Percentiles rank a stretch among this genome's conserved stretches.
Evolutionary conservation across 1,140 invertebrate species (phyloP).

Genomic region (Drosophila nasuta): DNA sequence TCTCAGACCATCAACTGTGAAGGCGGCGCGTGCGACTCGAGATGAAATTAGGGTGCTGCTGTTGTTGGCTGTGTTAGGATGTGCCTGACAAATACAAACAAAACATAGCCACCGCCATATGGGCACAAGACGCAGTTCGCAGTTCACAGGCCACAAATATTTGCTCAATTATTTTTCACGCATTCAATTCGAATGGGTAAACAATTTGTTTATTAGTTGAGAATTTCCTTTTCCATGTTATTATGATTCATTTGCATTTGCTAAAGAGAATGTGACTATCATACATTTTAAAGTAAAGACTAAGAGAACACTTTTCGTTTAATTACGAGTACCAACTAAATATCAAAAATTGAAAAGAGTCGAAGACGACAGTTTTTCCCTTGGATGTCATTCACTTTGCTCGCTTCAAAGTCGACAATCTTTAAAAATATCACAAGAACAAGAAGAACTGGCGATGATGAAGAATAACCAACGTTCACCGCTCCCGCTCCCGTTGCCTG

Average conservation of each 20-base stretch:
- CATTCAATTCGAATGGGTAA: slow-evolving; percentile 58
- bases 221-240: neutral
- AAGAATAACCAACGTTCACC: slow-evolving; percentile 63
- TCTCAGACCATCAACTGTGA: slow-evolving; percentile 8
- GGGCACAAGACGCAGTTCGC: slow-evolving; percentile 62
- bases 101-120: slow-evolving; percentile 63
- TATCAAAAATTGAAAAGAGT: slow-evolving; percentile 20
- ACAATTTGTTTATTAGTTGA: slow-evolving; percentile 49
- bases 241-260: slow-evolving; percentile 9
- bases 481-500: slow-evolving; percentile 12
- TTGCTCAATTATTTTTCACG: slow-evolving; percentile 72
- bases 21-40: slow-evolving; percentile 57
- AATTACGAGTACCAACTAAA: slow-evolving; percentile 49
- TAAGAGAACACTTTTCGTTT: slow-evolving; percentile 22
- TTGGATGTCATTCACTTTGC: slow-evolving; percentile 75
- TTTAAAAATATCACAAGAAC: slow-evolving; percentile 81
- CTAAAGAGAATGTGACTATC: neutral
- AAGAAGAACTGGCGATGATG: slow-evolving; percentile 46
- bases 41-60: slow-evolving; percentile 46
- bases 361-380: slow-evolving; percentile 63
- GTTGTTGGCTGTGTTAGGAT: slow-evolving; percentile 22
- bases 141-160: slow-evolving; percentile 45
- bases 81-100: slow-evolving; percentile 53
- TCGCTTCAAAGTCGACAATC: slow-evolving; percentile 72
- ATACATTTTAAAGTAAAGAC: neutral